Evolutionary conservation across 2,888 invertebrate species (phyloP).

Genomic region (Xestia c-nigrum): DNA sequence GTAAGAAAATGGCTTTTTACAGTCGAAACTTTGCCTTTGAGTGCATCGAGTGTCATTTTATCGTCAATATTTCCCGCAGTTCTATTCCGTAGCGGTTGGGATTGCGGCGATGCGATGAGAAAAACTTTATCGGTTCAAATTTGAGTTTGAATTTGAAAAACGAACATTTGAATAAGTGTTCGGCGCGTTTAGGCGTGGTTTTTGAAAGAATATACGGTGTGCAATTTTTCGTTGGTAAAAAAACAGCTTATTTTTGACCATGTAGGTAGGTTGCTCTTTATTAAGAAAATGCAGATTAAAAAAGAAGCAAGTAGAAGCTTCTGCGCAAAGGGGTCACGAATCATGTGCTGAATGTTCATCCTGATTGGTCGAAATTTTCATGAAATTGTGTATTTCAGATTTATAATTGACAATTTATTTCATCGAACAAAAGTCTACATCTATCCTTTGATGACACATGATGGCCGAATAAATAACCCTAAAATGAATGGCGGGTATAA

Average conservation of each 20-base stretch:
- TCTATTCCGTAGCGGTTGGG: conserved; percentile 67
- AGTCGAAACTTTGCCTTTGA: conserved; percentile 74
- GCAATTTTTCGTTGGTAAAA: background rate
- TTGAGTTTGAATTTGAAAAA: conserved; percentile 56
- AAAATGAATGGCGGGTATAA: conserved; percentile 58
- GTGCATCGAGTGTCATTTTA: conserved; percentile 75
- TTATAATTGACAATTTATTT: conserved; percentile 3
- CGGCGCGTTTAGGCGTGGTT: conserved; percentile 49
- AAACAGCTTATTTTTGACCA: background rate
- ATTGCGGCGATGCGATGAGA: conserved; percentile 56
- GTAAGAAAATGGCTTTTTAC: conserved; percentile 77
- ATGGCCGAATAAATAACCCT: conserved; percentile 45
- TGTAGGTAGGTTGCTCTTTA: background rate
- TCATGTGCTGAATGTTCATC: background rate
- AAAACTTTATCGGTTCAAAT: conserved; percentile 64
- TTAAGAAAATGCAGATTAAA: background rate
- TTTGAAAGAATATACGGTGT: conserved; percentile 6
- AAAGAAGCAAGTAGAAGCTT: background rate
- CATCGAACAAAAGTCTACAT: conserved; percentile 18
- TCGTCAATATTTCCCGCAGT: conserved; percentile 73
- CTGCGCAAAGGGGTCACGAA: background rate
- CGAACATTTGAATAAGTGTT: conserved; percentile 52
- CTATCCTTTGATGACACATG: conserved; percentile 33
- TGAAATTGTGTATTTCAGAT: conserved; percentile 1
- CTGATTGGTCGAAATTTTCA: background rate